Conservation (phyloP, 92 coral and sea anemone genomes). For the Zoanthus sociatus region DNA sequence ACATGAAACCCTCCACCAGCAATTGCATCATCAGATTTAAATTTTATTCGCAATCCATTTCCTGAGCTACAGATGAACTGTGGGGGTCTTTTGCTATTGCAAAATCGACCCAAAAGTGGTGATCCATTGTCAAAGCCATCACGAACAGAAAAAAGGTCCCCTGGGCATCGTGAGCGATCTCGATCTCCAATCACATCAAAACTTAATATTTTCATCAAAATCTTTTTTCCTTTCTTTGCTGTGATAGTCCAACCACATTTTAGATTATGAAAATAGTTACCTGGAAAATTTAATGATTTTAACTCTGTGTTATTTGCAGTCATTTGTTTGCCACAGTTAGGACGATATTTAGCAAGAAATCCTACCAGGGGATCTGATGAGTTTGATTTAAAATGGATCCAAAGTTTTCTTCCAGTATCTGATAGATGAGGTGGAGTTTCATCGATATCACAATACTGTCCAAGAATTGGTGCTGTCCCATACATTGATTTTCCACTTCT, state of each 20-base stretch:
- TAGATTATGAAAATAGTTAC: constrained; percentile 78
- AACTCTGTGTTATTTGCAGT: constrained; percentile 62
- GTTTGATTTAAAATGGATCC: constrained; percentile 88
- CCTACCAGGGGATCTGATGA: constrained; percentile 80
- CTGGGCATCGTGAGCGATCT: constrained; percentile 66
- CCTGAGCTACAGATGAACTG: constrained; percentile 73
- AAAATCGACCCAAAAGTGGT: constrained; percentile 72
- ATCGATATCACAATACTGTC: constrained; percentile 72
- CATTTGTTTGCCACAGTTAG: constrained; percentile 70
- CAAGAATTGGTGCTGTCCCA: constrained; percentile 64
- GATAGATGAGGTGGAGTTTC: constrained; percentile 68
- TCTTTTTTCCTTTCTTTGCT: constrained; percentile 72
- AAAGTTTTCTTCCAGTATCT: constrained; percentile 66
- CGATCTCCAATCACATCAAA: constrained; percentile 80
- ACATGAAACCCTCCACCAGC: constrained; percentile 76
- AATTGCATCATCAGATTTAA: constrained; percentile 79
- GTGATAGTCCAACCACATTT: constrained; percentile 83
- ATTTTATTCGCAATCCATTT: constrained; percentile 59
- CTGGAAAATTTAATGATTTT: constrained; percentile 70
- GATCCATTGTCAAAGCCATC: constrained; percentile 68
- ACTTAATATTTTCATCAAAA: constrained; percentile 67
- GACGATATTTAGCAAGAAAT: constrained; percentile 74
- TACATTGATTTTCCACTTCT: constrained; percentile 71
- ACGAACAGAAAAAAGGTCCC: constrained; percentile 74
- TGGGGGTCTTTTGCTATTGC: constrained; percentile 83